phyloP scores from a whole-genome alignment of 2,113 vertebrate genomes.

The Emydura subglobosa region DNA sequence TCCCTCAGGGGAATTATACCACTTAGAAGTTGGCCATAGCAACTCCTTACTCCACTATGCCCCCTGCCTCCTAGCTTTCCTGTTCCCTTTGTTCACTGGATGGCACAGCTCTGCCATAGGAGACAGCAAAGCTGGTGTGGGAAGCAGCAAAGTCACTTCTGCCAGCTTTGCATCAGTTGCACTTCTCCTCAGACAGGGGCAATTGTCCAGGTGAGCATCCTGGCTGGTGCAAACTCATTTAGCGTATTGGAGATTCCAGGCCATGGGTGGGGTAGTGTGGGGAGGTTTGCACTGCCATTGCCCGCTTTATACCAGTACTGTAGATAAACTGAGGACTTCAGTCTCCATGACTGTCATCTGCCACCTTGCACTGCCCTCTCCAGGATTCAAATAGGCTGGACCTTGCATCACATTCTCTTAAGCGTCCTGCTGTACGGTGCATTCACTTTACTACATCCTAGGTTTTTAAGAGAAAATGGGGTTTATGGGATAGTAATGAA shows the following conservation, averaged over 20 bases:
- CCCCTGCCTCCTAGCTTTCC: neutral
- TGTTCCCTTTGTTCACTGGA: neutral
- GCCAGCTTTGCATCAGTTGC: neutral
- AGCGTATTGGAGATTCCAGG: neutral
- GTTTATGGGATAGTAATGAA: neutral
- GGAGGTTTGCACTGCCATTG: slow-evolving; percentile 12
- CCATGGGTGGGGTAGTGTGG: neutral
- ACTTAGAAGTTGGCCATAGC: neutral
- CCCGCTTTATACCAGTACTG: neutral
- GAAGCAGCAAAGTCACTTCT: neutral
- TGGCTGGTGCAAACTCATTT: neutral
- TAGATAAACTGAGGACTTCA: neutral
- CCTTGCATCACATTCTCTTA: neutral
- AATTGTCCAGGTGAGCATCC: neutral
- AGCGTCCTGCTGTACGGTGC: neutral
- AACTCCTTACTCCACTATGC: neutral
- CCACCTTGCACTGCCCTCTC: accelerated
- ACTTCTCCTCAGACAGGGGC: neutral
- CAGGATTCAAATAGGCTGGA: neutral
- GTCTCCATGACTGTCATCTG: neutral
- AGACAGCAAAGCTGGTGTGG: neutral
- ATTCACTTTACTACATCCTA: neutral
- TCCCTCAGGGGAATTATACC: neutral
- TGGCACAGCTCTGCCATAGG: neutral
- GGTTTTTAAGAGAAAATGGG: slow-evolving; percentile 24